Base-by-base conservation (phyloP, 2,113 vertebrate genomes). In the Anolis sagrei region DNA sequence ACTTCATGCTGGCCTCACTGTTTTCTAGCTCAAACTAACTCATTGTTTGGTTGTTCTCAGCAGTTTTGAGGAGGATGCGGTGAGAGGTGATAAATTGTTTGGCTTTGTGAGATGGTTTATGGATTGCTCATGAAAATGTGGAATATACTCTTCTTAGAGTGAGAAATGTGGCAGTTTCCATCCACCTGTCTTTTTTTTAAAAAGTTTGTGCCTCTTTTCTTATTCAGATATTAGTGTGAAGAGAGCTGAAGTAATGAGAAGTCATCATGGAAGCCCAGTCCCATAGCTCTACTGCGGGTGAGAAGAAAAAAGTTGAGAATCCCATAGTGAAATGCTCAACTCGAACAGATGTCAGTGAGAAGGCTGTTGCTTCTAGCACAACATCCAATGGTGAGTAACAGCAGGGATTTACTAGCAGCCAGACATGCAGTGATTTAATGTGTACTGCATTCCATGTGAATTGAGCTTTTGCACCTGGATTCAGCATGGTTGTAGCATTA, bases 281-380 rank as follows among this genome's bases (percentile, higher is more conserved):
- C 96, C 98, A 98, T 95, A 98, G 97, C 96, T 98, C 97, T 96
- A 94, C 97, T 82, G 94, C 97, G 91, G 96, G 97, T 90, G 98
- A 99, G 96, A 99, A 99, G 97, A 99, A 99, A 95, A 99, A 99
- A 95, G 97, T 97, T 91, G 98, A 99, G 96, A 98, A 97, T 97
- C 97, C 98, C 48, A 96, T 98, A n/a, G 97, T 97, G 91, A 99
- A 98, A 93, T 97, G 97, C 92, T 96, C 97, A 86, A 93, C 95
- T 74, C 97, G 98, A 90, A 94, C 97, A 95, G 98, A 99, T 95
- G 98, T 99, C 96, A 99, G 99, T 54, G 99, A 99, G 96, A 99
- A 99, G 96, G 99, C 98, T 0, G 98, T 98, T 93, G 98, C 99
- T 93, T 99, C 99, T 92, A 99, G 99, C 96, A 99, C 99, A 92